These are phyloP conservation scores for Aspiorhynchus laticeps DNA, from an alignment of 2,113 vertebrate species.

Conservation along the genomic window DNA sequence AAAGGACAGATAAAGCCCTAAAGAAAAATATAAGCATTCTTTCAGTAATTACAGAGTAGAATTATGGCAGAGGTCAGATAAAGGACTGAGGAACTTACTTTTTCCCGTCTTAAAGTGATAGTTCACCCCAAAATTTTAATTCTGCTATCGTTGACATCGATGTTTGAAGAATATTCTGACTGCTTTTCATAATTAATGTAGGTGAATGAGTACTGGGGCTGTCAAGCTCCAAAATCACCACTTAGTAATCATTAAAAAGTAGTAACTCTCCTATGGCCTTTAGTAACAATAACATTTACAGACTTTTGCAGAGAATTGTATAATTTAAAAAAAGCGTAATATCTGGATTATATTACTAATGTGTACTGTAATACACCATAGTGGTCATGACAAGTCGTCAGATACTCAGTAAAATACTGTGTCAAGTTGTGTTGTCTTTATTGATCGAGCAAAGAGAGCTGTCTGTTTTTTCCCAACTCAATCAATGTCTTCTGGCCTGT, in stretches of 20 bases:
- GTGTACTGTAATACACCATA: background rate
- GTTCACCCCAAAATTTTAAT: background rate
- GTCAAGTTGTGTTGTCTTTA: constrained; percentile 17
- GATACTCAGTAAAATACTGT: background rate
- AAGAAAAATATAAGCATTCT: constrained; percentile 59
- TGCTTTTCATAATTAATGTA: background rate
- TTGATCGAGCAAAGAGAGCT: constrained; percentile 20
- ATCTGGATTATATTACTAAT: background rate
- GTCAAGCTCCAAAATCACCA: background rate
- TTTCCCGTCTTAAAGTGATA: constrained; percentile 58
- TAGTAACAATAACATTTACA: background rate
- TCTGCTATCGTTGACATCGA: background rate
- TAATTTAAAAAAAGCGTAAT: background rate
- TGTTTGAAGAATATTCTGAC: background rate
- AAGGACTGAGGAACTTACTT: constrained; percentile 63
- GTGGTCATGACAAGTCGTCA: background rate
- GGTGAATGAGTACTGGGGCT: background rate
- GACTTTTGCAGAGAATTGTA: background rate
- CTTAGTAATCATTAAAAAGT: background rate
- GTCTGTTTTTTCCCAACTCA: constrained; percentile 3
- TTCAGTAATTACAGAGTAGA: constrained; percentile 68
- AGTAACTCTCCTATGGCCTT: background rate
- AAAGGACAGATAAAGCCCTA: constrained; percentile 61
- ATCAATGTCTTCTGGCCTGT: constrained; percentile 24
- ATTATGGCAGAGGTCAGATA: constrained; percentile 63